Conservation (phyloP, 2,888 invertebrate genomes). For the Metalampra italica region DNA sequence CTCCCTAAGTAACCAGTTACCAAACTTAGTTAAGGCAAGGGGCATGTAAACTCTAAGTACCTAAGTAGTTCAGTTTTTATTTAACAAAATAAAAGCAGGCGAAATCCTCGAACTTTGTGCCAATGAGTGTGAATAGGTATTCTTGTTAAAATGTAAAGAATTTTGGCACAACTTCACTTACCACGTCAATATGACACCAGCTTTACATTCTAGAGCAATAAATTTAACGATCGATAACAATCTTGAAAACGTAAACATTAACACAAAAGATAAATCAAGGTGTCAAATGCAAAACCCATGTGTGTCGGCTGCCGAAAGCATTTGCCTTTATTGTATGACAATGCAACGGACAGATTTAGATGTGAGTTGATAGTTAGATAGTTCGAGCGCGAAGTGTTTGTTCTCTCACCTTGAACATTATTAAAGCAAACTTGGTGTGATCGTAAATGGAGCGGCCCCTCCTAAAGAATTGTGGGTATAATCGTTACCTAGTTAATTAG, state of each 20-base stretch:
- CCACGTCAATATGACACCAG: background rate
- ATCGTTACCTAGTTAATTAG: background rate
- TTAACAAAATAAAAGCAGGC: too few species aligned
- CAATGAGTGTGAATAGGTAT: too few species aligned
- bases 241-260: constrained; percentile 23
- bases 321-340: constrained; percentile 14
- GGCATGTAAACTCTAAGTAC: too few species aligned
- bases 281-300: constrained; percentile 17
- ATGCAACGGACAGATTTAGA: constrained; percentile 23
- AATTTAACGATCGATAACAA: constrained; percentile 19
- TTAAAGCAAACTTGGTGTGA: constrained; percentile 14
- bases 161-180: too few species aligned
- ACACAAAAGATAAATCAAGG: constrained; percentile 22
- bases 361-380: constrained; percentile 13
- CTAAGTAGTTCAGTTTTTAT: too few species aligned
- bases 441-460: constrained; percentile 2
- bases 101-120: too few species aligned
- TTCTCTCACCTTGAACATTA: constrained; percentile 21
- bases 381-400: constrained; percentile 8
- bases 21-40: too few species aligned
- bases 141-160: too few species aligned
- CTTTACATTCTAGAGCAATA: constrained; percentile 12
- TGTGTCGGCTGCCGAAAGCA: constrained; percentile 14
- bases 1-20: too few species aligned
- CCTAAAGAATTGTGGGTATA: constrained; percentile 2